Evolutionary conservation across 2,113 vertebrate species (phyloP), one percentile per base, ranked within the genome.

Genomic region (Laticauda colubrina): DNA sequence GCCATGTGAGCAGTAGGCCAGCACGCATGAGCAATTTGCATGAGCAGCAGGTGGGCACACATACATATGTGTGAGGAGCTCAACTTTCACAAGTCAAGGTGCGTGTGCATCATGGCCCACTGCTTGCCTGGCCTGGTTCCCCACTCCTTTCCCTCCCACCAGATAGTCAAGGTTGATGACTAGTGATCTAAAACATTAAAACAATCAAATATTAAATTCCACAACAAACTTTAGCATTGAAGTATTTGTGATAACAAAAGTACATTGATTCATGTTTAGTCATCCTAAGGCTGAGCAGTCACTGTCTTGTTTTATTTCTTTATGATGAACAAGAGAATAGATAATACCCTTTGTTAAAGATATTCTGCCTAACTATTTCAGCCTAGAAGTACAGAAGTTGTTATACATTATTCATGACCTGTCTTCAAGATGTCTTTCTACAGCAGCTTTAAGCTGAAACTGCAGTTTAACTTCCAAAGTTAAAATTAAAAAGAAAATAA

Each of bases 21-120:
- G 61, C 4, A 0, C 4, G 4, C 61, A 64, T 4, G 12, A 14
- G 29, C 64, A 69, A 69, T 4, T 69, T 69, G 29, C 64, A 34
- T 2, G 2, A 69, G 14, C 14, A 2, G 29, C 0, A 5, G 64
- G 29, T 12, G 5, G 12, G 64, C 29, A 15, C 0, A 15, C 14
- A 2, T 69, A 29, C 5, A 69, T 69, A 69, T 34, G 2, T 14
- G n/a, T 6, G 14, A 3, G 1, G 4, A 69, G 29, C 5, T 34
- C 14, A 69, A 69, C 14, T 15, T 69, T 4, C 29, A 10, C 64
- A 69, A 34, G 14, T 34, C 12, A 29, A 34, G 29, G 4, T 69
- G 64, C 12, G 5, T 5, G 5, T 69, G 29, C 64, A 15, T 5
- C 14, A 0, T 6, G 29, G 64, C 61, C 29, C 0, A 4, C 29